Conservation (phyloP, 2,888 invertebrate genomes). For the Agrotis puta region DNA sequence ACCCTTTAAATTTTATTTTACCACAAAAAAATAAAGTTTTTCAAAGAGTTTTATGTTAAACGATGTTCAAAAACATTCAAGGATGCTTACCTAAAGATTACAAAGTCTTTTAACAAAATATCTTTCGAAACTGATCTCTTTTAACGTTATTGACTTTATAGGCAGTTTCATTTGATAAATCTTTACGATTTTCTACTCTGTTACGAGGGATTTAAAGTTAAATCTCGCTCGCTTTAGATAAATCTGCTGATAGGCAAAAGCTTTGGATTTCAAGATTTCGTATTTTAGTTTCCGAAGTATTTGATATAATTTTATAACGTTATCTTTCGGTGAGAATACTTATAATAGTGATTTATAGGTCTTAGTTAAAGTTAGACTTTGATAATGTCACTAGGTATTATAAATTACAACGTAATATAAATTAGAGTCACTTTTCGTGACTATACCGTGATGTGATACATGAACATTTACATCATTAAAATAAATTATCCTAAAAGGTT, state of each 20-base stretch:
- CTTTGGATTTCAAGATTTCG: constrained; percentile 21
- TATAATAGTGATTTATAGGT: neutral
- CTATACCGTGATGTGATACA: too few species aligned
- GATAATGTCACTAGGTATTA: too few species aligned
- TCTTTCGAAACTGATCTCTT: constrained; percentile 25
- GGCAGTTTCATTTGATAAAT: constrained; percentile 14
- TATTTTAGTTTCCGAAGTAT: constrained; percentile 26
- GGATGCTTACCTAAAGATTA: constrained; percentile 32
- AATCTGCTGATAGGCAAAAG: constrained; percentile 10
- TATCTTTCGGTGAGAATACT: neutral
- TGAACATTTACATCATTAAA: too few species aligned
- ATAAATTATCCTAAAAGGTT: too few species aligned
- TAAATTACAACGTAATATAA: too few species aligned
- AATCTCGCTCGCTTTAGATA: neutral
- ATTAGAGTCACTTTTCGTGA: too few species aligned
- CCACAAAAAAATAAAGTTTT: neutral
- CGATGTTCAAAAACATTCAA: constrained; percentile 15
- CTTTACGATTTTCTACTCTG: constrained; percentile 19
- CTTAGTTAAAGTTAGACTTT: too few species aligned
- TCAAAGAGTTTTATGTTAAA: constrained; percentile 7
- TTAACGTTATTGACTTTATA: constrained; percentile 39
- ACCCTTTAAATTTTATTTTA: too few species aligned
- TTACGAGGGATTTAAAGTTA: neutral
- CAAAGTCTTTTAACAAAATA: constrained; percentile 34
- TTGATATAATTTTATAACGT: constrained; percentile 18